phyloP scores from a whole-genome alignment of 1,140 invertebrate species.

The Orchestia grillus region DNA sequence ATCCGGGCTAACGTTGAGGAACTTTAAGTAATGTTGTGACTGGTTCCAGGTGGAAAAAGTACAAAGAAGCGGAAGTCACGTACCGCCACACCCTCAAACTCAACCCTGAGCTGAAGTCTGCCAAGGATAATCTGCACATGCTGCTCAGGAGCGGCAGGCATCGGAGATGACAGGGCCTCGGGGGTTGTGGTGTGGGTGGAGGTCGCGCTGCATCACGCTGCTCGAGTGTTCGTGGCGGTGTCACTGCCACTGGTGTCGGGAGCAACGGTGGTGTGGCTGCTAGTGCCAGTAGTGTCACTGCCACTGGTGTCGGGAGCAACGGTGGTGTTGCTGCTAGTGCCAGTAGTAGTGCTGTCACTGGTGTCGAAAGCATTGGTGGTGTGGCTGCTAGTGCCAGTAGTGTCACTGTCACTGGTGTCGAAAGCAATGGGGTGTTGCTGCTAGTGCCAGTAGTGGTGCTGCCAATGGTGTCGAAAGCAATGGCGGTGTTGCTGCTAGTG shows the following conservation, averaged over 20 bases:
- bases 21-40: not conserved
- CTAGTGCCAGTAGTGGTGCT: not conserved
- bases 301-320: too few species aligned
- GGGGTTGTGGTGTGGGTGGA: not conserved
- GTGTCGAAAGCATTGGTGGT: too few species aligned
- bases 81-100: constrained; percentile 83
- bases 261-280: too few species aligned
- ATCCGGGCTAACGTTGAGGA: not conserved
- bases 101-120: constrained; percentile 74
- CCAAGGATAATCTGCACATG: constrained; percentile 67
- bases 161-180: constrained; percentile 2
- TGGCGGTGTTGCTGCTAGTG: not conserved
- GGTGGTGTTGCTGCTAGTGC: not conserved
- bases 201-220: too few species aligned
- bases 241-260: not conserved
- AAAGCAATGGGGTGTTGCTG: too few species aligned
- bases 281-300: not conserved
- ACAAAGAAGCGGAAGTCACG: constrained; percentile 79
- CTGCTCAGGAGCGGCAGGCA: constrained; percentile 63
- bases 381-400: not conserved
- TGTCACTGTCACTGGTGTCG: not conserved
- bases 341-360: not conserved
- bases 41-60: constrained; percentile 80
- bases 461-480: too few species aligned
- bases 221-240: not conserved